Percentiles rank a stretch among this genome's conserved stretches.
Evolutionary conservation across 2,888 invertebrate genomes (phyloP).

Genomic region (Philopedon plagiatum): DNA sequence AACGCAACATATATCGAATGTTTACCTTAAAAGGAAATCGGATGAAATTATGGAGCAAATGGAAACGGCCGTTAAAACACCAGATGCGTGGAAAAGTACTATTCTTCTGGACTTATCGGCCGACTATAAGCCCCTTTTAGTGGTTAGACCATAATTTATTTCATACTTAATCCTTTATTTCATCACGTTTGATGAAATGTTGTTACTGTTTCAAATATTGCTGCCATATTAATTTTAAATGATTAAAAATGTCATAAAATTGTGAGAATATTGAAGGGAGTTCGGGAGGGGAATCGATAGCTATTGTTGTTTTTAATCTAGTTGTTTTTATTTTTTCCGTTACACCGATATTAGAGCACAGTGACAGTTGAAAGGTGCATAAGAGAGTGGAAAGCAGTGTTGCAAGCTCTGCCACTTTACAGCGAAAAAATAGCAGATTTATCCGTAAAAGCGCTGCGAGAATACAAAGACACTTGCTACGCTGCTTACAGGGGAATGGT

Average conservation of each 20-base stretch:
- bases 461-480: constrained; percentile 83
- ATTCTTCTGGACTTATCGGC: constrained; percentile 79
- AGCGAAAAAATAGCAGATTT: constrained; percentile 82
- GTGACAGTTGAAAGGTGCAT: constrained; percentile 79
- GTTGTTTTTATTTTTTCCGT: too few relatives aligned
- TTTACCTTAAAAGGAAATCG: constrained; percentile 86
- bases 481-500: constrained; percentile 83
- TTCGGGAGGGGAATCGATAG: background rate
- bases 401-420: constrained; percentile 81
- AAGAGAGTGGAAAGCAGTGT: constrained; percentile 77
- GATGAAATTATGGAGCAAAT: constrained; percentile 76
- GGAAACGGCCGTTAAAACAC: constrained; percentile 80
- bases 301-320: too few relatives aligned
- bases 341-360: too few relatives aligned
- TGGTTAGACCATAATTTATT: constrained; percentile 69
- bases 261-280: too few relatives aligned
- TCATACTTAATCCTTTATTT: too few relatives aligned
- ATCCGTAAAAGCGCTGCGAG: constrained; percentile 78
- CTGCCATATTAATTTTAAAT: too few relatives aligned
- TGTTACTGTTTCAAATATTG: too few relatives aligned
- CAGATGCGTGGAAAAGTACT: constrained; percentile 85
- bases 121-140: constrained; percentile 77
- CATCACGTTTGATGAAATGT: too few relatives aligned
- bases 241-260: too few relatives aligned
- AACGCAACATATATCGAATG: constrained; percentile 88